Conservation (phyloP, 2,797 vertebrate genomes). For the Cossypha heuglini region DNA sequence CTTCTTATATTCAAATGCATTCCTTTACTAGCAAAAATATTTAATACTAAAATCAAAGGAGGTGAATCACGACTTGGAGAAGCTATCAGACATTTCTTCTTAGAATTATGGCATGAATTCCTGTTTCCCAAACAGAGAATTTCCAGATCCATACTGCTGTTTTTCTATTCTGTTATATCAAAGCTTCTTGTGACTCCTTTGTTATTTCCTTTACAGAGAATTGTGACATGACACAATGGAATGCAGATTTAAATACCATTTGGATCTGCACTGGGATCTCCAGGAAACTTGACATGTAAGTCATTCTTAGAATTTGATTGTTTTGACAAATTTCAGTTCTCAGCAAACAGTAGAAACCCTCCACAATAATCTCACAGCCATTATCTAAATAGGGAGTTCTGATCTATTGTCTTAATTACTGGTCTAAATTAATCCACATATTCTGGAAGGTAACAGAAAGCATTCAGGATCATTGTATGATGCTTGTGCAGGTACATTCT, state of each 20-base stretch:
- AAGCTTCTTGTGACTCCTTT: not conserved
- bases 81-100: not conserved
- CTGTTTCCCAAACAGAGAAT: not conserved
- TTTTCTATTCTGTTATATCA: accelerated
- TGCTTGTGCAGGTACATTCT: not conserved
- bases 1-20: not conserved
- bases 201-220: not conserved
- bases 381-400: not conserved
- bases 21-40: not conserved
- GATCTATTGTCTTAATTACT: not conserved
- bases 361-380: not conserved
- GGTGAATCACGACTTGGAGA: not conserved
- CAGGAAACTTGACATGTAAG: not conserved
- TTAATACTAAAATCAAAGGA: not conserved
- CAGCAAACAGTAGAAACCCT: not conserved
- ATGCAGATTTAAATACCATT: not conserved
- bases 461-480: not conserved
- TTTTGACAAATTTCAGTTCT: not conserved
- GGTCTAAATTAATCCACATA: not conserved
- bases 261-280: not conserved
- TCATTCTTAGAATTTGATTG: not conserved
- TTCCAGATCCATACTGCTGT: not conserved
- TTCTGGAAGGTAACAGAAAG: not conserved
- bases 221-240: not conserved
- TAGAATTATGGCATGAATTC: not conserved